Base-by-base conservation (phyloP, 2,888 invertebrate genomes). In the Nemurella pictetii region DNA sequence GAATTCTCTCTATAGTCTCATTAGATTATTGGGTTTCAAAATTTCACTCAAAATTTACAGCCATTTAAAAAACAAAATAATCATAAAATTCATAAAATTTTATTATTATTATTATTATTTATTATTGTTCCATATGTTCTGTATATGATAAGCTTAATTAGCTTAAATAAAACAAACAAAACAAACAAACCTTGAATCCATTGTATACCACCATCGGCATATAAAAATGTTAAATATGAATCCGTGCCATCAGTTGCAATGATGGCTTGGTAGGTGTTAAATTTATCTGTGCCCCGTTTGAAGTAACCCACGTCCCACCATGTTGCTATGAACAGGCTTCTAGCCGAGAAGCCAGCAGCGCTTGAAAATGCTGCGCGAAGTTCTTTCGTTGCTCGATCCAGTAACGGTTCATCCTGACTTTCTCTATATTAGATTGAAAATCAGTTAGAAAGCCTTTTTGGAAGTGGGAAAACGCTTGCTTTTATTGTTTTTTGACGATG, bases 291-390 rank as follows among this genome's bases (percentile, higher is more conserved):
- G 82, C 93, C 93, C 85, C 92, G 91, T 80, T 92, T 92, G 88
- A 93, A 95, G 89, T 95, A 95, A 0, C 97, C 97, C 0, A 98
- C 98, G 84, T 95, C 94, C 55, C 94, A 91, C 99, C 99, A 99
- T 0, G 98, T 99, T 25, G 94, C 96, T 82, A 99, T 93, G 88
- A 99, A 95, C 3, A 98, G 92, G 87, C 95, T 94, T 0, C 91
- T 93, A 0, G 98, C 96, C 88, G 93, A 91, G 89, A 98, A 99
- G 86, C 94, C 93, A 0, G 91, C 90, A 78, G 94, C 94, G 29
- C 94, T 93, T 36, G 94, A 93, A 90, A 96, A 98, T 86, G 95
- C 93, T 85, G 93, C 93, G 85, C 94, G 93, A 36, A 98, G 92
- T 86, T 94, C 93, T 85, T 93, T 92, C 30, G 94, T 93, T 0